Base-by-base conservation (phyloP, 2,888 invertebrate genomes). In the Rambutsinella grinnellia region DNA sequence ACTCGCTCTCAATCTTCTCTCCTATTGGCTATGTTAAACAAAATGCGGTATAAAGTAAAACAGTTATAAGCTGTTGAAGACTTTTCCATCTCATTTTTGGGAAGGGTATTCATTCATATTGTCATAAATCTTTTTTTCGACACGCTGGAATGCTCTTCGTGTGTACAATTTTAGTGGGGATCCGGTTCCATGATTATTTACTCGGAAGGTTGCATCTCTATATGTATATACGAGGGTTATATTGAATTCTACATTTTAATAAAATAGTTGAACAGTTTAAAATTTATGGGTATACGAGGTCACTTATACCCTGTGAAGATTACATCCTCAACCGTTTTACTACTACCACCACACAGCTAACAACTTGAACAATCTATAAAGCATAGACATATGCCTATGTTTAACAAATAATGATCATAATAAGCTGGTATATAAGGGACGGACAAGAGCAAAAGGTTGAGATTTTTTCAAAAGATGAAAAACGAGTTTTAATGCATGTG, bases 111-210 rank as follows among this genome's bases (percentile, higher is more conserved):
- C 72, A 72, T 72, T 72, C 72, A 72, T 66, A 72, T 66, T 66
- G 51, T 72, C 65, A 72, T 72, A 72, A 72, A 72, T 72, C 72
- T 72, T 72, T 72, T 72, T 72, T 72, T 72, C 72, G 72, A 72
- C 72, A 72, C 72, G 66, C 72, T 72, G 72, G 72, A 72, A 72
- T 72, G 72, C 72, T 72, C 72, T 66, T 66, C 66, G 66, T 66
- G 60, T 72, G 72, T 72, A 66, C 65, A 24, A 28, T 51, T 61
- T 61, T 69, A 44, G 24, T 36, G 36, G 27, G 69, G 66, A 72
- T 72, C 72, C 66, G 72, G 72, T 72, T 72, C 72, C 72, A 72
- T 72, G 72, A 53, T 60, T 66, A 66, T 65, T 57, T 56, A 51
- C 26, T 36, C 19, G 44, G n/a, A n/a, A n/a, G n/a, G n/a, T n/a